Evolutionary conservation across 2,888 invertebrate genomes (phyloP).

Genomic region (Sphaerophoria taeniata): DNA sequence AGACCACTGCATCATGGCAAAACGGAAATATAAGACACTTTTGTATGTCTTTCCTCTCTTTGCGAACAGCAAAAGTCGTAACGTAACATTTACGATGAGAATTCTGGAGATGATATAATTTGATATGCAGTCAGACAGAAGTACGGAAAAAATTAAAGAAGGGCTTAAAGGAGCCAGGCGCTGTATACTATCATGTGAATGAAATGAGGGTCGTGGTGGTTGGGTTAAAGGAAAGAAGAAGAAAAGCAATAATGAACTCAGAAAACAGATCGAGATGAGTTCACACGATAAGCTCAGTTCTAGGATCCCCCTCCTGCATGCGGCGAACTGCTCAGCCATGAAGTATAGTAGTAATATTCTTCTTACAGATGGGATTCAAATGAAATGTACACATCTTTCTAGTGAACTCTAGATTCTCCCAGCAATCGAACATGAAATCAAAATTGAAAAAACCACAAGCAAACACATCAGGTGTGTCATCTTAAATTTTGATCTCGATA

Average conservation of each 20-base stretch:
- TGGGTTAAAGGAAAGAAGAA: neutral
- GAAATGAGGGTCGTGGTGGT: conserved; percentile 6
- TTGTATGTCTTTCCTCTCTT: conserved; percentile 32
- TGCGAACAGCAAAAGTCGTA: neutral
- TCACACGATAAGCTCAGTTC: conserved; percentile 77
- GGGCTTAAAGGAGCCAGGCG: conserved; percentile 34
- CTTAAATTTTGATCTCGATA: conserved; percentile 59
- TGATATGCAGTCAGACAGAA: conserved; percentile 62
- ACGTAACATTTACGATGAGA: conserved; percentile 72
- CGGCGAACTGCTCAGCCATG: conserved; percentile 66
- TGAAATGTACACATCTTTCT: conserved; percentile 42
- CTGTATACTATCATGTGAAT: neutral
- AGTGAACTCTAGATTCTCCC: neutral
- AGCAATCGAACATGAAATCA: conserved; percentile 14
- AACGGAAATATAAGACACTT: conserved; percentile 70
- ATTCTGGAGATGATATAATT: conserved; percentile 72
- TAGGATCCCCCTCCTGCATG: conserved; percentile 53
- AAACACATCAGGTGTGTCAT: conserved; percentile 71
- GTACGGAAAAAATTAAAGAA: conserved; percentile 36
- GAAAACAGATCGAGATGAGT: conserved; percentile 67
- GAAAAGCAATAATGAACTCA: neutral
- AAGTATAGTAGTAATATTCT: conserved; percentile 56
- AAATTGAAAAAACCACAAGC: conserved; percentile 70
- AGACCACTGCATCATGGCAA: conserved; percentile 13
- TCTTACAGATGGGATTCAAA: conserved; percentile 21